phyloP scores from a whole-genome alignment of 1,140 invertebrate genomes.

The Cotesia typhae region DNA sequence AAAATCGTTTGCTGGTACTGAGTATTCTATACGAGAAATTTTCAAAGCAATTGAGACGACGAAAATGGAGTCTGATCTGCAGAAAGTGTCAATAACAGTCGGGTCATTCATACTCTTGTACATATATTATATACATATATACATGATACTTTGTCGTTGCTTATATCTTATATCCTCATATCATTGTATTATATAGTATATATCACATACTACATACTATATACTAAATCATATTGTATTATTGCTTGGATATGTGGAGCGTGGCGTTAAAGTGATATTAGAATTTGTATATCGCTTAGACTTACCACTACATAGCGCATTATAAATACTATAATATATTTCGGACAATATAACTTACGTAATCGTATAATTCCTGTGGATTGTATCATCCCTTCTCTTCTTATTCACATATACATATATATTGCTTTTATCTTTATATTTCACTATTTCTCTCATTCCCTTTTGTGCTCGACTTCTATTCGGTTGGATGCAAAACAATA shows the following conservation, averaged over 20 bases:
- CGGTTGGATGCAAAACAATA: slow-evolving; percentile 12
- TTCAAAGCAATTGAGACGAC: neutral
- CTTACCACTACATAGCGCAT: neutral
- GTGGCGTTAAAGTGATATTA: neutral
- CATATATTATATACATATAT: neutral
- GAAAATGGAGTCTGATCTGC: neutral
- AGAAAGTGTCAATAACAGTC: slow-evolving; percentile 25
- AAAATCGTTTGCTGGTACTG: neutral
- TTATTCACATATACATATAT: too few relatives aligned
- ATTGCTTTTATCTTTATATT: slow-evolving; percentile 8
- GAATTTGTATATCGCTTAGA: neutral
- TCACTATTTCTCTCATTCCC: neutral
- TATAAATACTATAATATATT: slow-evolving; percentile 14
- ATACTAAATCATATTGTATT: too few relatives aligned
- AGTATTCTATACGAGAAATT: slow-evolving; percentile 1
- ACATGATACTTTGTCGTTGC: too few relatives aligned
- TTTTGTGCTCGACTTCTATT: neutral
- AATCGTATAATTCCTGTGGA: slow-evolving; percentile 10
- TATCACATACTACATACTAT: neutral
- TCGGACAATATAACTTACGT: slow-evolving; percentile 12
- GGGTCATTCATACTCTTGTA: slow-evolving; percentile 11
- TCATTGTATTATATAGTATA: neutral
- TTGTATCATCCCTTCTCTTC: neutral
- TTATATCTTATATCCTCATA: too few relatives aligned
- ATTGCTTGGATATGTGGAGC: too few relatives aligned